Base-by-base conservation (phyloP, 2,888 invertebrate species). In the Oeneis ivallda region DNA sequence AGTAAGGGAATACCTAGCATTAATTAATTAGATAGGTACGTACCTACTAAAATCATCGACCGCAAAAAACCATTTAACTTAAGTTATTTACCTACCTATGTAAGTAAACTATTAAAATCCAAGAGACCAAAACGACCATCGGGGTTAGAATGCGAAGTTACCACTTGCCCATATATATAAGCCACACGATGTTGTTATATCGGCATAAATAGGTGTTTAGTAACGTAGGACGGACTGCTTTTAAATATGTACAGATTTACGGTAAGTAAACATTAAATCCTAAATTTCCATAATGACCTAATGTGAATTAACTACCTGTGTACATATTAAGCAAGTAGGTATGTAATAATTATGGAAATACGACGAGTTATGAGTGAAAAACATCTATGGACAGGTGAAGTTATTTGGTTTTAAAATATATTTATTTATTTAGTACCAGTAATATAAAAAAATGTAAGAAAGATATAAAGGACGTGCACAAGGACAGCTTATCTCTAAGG, bases 261-360 rank as follows among this genome's bases (percentile, higher is more conserved):
- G 53, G 53, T 53, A 53, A 34, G 53, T 37, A 53, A 53, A 53
- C 1, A 15, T 34, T 7, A 37, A 34, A 9, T 34, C 15, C 15
- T 37, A 15, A 37, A 53, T 53, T 34, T n/a, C 53, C 53, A 53
- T 53, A 53, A 53, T 53, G 53, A 53, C 37, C 53, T 53, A 34
- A 53, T 53, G 53, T 53, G 50, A 52, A 52, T 32, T 26, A n/a
- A 32, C 50, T 9, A n/a, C n/a, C n/a, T n/a, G n/a, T n/a, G 15
- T 26, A 3, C 17, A 13, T 41, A 41, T 17, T 47, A 47, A 17
- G 3, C 15, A 47, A 47, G 15, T 15, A 34, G 6, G 32, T 34
- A 34, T 2, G 32, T 34, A 34, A n/a, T n/a, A 43, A 5, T n/a
- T 7, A 43, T 43, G 43, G 11, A 43, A 43, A 43, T 43, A 6